Conservation (phyloP, 2,797 vertebrate species). For the Neostethus bicornis region DNA sequence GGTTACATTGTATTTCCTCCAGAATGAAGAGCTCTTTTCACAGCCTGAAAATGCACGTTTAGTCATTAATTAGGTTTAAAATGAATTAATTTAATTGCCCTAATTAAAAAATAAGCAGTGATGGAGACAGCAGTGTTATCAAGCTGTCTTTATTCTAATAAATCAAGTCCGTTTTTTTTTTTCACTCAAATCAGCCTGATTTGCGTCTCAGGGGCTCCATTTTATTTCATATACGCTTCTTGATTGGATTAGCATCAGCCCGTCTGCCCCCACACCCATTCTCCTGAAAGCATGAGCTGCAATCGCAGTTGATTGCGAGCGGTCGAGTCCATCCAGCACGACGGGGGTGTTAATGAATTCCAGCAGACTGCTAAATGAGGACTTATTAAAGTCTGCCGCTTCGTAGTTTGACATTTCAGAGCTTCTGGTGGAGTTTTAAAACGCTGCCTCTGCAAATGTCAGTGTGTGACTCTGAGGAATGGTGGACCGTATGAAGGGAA, state of each 20-base stretch:
- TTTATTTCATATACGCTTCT: conserved; percentile 50
- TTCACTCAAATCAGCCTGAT: conserved; percentile 29
- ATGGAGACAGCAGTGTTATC: conserved; percentile 23
- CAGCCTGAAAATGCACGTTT: conserved; percentile 16
- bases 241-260: conserved; percentile 59
- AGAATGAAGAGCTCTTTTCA: conserved; percentile 1
- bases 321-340: conserved; percentile 58
- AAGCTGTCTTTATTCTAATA: conserved; percentile 20
- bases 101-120: conserved; percentile 35
- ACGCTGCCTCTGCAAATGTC: conserved; percentile 70
- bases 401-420: conserved; percentile 72
- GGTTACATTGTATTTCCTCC: not conserved
- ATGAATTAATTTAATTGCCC: conserved; percentile 19
- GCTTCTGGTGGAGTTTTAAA: conserved; percentile 70
- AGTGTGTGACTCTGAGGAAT: conserved; percentile 41
- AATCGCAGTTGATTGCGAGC: conserved; percentile 43
- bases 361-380: conserved; percentile 70
- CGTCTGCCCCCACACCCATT: conserved; percentile 15
- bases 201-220: conserved; percentile 43
- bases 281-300: conserved; percentile 30
- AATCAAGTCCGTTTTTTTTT: conserved; percentile 38
- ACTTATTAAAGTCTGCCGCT: conserved; percentile 70
- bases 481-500: conserved; percentile 51
- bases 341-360: conserved; percentile 74
- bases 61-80: conserved; percentile 19